Conservation (phyloP, 2,113 vertebrate genomes). For the Pyrgilauda ruficollis region DNA sequence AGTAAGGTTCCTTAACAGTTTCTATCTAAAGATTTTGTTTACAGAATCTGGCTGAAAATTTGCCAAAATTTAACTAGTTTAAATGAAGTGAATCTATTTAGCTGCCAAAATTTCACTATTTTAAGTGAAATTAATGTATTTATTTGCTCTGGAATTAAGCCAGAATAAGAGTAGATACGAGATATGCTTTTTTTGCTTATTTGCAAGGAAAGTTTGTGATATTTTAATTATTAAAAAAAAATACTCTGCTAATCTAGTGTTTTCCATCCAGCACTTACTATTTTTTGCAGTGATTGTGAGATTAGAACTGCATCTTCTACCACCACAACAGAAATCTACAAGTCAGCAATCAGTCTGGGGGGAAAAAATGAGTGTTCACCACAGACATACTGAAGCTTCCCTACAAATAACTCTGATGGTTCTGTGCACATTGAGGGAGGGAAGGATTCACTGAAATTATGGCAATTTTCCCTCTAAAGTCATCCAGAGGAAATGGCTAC, state of each 20-base stretch:
- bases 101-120: not conserved
- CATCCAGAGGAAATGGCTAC: slow-evolving; percentile 6
- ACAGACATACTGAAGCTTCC: not conserved
- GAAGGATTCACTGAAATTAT: slow-evolving; percentile 6
- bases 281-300: not conserved
- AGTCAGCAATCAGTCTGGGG: not conserved
- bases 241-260: not conserved
- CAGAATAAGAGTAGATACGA: not conserved
- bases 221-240: not conserved
- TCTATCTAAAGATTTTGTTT: not conserved
- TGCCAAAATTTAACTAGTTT: not conserved
- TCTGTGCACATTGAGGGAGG: not conserved
- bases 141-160: not conserved
- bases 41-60: not conserved
- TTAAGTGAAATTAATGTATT: not conserved
- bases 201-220: not conserved
- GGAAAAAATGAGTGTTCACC: not conserved
- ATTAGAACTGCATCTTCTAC: not conserved
- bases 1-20: not conserved
- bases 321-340: not conserved
- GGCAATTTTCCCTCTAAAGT: slow-evolving; percentile 38
- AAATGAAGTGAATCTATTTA: not conserved
- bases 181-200: not conserved
- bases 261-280: not conserved
- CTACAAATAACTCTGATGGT: not conserved